Base-by-base conservation (phyloP, 2,888 invertebrate genomes). In the Aelia acuminata region DNA sequence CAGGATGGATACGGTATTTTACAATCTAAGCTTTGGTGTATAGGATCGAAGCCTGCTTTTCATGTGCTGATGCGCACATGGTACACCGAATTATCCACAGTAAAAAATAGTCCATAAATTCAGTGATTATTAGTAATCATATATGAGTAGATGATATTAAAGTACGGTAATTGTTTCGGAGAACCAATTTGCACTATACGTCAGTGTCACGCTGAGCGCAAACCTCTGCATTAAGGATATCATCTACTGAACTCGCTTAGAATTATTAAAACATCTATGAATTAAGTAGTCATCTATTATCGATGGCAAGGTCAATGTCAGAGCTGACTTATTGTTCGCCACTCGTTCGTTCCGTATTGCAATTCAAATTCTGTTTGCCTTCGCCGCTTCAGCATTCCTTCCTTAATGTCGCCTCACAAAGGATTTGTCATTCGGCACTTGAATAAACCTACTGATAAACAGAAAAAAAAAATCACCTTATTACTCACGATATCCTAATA, bases 301-400 rank as follows among this genome's bases (percentile, higher is more conserved):
- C 75, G 43, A 35, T 22, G 22, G 39, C 39, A 75, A 75, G 75
- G 75, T 39, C 75, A 75, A 22, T 75, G 75, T 75, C 75, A 75
- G 43, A 39, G 75, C 43, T 22, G 43, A 5, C 22, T 39, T 39
- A 75, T 75, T 75, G 75, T 75, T 75, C 39, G 75, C 39, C 75
- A 39, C 43, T 75, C 75, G 43, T 39, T 43, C 43, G 43, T 43
- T 20, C 20, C 20, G 43, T 75, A 75, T 75, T 75, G 75, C 75
- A 75, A 75, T 75, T 75, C 43, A 75, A 43, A 75, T 75, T 75
- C 75, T 20, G 75, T 43, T 39, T 75, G 75, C 39, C 43, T 75
- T 39, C 75, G 22, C 22, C 39, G 39, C 57, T 15, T 53, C 26
- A 26, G 57, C 57, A 57, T 57, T 26, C 57, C 26, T 57, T 26